phyloP scores from a whole-genome alignment of 2,797 vertebrate species.

The Paedocypris micromegethes region DNA sequence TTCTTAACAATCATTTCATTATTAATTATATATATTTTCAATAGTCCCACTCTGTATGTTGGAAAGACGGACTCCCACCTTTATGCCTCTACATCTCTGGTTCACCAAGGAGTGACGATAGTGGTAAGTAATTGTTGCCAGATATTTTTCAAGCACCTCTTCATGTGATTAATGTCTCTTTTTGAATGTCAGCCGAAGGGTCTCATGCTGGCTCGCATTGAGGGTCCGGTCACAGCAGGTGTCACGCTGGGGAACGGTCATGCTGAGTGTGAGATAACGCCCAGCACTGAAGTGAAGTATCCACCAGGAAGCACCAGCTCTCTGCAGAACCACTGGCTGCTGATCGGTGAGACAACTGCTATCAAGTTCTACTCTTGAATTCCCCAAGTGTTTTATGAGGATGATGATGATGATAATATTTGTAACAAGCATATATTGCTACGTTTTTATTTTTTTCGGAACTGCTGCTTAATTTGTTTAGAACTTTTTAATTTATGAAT shows the following conservation, averaged over 20 bases:
- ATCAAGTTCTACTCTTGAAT: conserved; percentile 1
- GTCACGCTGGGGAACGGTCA: conserved; percentile 79
- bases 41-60: conserved; percentile 86
- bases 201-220: conserved; percentile 76
- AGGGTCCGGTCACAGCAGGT: conserved; percentile 82
- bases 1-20: conserved; percentile 12
- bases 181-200: conserved; percentile 78
- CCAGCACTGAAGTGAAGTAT: conserved; percentile 85
- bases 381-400: not conserved
- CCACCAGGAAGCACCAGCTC: conserved; percentile 78
- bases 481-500: too few species aligned
- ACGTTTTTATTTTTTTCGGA: too few species aligned
- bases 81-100: conserved; percentile 85
- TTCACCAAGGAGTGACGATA: conserved; percentile 83
- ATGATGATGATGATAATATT: too few species aligned
- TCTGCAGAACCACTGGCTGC: conserved; percentile 85
- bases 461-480: too few species aligned
- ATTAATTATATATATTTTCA: conserved; percentile 17
- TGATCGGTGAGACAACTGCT: conserved; percentile 75
- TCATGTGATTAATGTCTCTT: conserved; percentile 26
- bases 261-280: conserved; percentile 82
- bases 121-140: conserved; percentile 74
- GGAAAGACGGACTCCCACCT: conserved; percentile 84
- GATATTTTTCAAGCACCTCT: not conserved
- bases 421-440: too few species aligned